Percentiles rank a stretch among this genome's conserved stretches.
Evolutionary conservation across 2,888 invertebrate species (phyloP).

Genomic region (Xanthia icteritia): DNA sequence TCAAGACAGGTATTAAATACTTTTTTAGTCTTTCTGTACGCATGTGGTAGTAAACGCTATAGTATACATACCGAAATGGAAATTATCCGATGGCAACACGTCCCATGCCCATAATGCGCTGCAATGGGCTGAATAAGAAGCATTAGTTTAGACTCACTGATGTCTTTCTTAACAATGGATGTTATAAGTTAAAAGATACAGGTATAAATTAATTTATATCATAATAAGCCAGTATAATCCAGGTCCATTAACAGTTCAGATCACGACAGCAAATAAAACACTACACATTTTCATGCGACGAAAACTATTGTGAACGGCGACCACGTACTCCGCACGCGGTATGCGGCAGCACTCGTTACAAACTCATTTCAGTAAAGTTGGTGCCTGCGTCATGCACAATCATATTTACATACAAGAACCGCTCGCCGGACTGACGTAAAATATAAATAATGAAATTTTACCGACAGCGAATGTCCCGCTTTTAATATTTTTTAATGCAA

Average conservation of each 20-base stretch:
- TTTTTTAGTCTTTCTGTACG: neutral
- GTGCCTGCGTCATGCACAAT: conserved; percentile 72
- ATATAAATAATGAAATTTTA: conserved; percentile 71
- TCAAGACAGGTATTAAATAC: neutral
- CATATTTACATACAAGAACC: conserved; percentile 75
- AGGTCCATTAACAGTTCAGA: conserved; percentile 19
- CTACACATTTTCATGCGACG: conserved; percentile 49
- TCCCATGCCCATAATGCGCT: too few species aligned
- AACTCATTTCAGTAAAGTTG: conserved; percentile 76
- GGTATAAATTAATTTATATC: neutral
- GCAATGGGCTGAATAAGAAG: too few species aligned
- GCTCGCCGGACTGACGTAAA: conserved; percentile 66
- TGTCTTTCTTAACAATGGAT: too few species aligned
- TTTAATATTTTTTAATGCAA: conserved; percentile 63
- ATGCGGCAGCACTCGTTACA: conserved; percentile 72
- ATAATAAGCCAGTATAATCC: neutral
- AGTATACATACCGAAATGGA: too few species aligned
- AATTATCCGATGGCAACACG: too few species aligned
- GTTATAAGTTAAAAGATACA: too few species aligned
- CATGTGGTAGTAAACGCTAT: too few species aligned
- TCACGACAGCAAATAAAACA: conserved; percentile 46
- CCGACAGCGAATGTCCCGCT: conserved; percentile 56
- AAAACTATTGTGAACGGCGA: conserved; percentile 51
- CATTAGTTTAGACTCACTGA: too few species aligned
- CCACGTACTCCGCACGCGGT: conserved; percentile 66